Evolutionary conservation across 1,140 invertebrate genomes (phyloP).

Genomic region (Drosophila virilis): DNA sequence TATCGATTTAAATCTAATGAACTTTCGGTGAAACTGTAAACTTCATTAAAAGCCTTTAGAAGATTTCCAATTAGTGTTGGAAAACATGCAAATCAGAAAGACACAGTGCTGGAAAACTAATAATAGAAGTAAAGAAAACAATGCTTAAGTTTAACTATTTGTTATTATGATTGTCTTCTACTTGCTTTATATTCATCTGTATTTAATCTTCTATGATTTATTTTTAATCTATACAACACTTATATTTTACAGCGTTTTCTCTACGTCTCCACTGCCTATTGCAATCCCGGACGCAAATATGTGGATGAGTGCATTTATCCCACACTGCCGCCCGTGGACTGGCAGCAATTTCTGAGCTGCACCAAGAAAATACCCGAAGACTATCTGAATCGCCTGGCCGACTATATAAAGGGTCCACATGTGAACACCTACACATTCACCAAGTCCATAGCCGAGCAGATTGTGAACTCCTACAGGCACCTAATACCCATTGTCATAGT

Average conservation of each 20-base stretch:
- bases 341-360: constrained; percentile 87
- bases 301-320: constrained; percentile 91
- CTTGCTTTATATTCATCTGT: background rate
- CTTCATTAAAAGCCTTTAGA: too few relatives aligned
- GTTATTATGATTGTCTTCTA: background rate
- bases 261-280: constrained; percentile 95
- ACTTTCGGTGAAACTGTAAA: too few relatives aligned
- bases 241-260: constrained; percentile 88
- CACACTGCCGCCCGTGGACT: constrained; percentile 86
- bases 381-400: constrained; percentile 86
- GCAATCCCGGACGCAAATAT: constrained; percentile 89
- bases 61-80: too few relatives aligned
- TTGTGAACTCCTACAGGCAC: constrained; percentile 87
- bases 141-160: too few relatives aligned
- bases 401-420: constrained; percentile 88
- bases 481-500: constrained; percentile 94
- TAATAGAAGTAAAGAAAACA: too few relatives aligned
- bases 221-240: background rate
- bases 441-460: constrained; percentile 92
- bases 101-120: too few relatives aligned
- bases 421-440: constrained; percentile 96
- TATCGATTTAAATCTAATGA: too few relatives aligned
- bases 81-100: too few relatives aligned
- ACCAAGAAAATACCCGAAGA: constrained; percentile 87
- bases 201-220: background rate